These are phyloP conservation scores for Pomacea canaliculata DNA, from an alignment of 2,888 invertebrate genomes.

Conservation along the genomic window DNA sequence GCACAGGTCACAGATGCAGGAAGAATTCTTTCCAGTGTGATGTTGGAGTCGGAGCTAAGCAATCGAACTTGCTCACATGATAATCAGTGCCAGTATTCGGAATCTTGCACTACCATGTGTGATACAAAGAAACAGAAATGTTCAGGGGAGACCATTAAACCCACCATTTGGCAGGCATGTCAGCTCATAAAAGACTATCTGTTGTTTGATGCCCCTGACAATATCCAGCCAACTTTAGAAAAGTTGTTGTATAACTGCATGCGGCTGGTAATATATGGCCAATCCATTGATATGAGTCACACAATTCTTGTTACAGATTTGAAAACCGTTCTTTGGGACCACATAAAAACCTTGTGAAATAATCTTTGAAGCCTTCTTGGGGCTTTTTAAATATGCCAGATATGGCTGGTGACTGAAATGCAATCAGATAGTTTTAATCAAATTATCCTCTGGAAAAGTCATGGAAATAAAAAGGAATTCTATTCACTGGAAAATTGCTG, in stretches of 20 bases:
- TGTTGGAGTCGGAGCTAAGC: constrained; percentile 39
- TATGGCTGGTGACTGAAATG: too few species aligned
- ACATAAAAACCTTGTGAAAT: constrained; percentile 34
- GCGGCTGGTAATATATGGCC: constrained; percentile 28
- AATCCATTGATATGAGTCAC: constrained; percentile 45
- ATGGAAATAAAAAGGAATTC: too few species aligned
- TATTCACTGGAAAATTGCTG: too few species aligned
- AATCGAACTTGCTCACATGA: constrained; percentile 44
- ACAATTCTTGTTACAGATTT: constrained; percentile 54
- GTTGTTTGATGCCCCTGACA: constrained; percentile 49
- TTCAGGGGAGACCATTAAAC: constrained; percentile 41
- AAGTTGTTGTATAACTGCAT: constrained; percentile 48
- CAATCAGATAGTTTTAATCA: too few species aligned
- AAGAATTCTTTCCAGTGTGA: constrained; percentile 45
- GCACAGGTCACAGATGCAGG: constrained; percentile 47
- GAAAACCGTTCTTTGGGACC: constrained; percentile 56
- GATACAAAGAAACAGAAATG: constrained; percentile 42
- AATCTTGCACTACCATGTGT: constrained; percentile 52
- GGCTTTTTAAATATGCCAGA: too few species aligned
- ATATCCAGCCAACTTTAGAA: constrained; percentile 42
- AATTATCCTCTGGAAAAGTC: too few species aligned
- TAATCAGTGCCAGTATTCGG: constrained; percentile 50
- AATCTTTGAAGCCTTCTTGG: not conserved
- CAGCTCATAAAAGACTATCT: constrained; percentile 56
- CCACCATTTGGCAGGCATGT: constrained; percentile 55